Evolutionary conservation across 2,888 invertebrate genomes (phyloP).

Genomic region (Drosophila anomelani): DNA sequence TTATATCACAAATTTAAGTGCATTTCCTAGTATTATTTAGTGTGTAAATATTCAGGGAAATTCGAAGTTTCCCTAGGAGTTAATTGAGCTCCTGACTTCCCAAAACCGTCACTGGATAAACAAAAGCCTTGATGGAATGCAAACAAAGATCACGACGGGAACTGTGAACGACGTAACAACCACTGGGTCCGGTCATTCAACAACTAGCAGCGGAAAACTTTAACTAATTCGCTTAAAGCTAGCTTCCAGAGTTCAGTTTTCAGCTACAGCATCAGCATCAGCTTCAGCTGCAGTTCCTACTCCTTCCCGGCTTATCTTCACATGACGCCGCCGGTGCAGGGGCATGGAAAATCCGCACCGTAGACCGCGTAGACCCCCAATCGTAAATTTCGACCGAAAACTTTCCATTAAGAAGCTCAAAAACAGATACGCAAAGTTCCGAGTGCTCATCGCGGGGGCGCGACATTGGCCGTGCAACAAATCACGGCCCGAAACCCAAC

Average conservation of each 20-base stretch:
- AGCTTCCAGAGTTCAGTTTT: conserved; percentile 1
- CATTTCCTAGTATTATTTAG: background rate
- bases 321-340: conserved; percentile 65
- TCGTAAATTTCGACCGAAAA: conserved; percentile 71
- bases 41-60: conserved; percentile 27
- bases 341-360: background rate
- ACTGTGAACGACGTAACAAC: conserved; percentile 57
- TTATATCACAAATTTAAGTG: background rate
- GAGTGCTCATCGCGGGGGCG: conserved; percentile 62
- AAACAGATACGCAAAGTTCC: conserved; percentile 77
- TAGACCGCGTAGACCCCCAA: conserved; percentile 40
- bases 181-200: conserved; percentile 13
- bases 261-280: conserved; percentile 5
- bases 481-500: conserved; percentile 58
- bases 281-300: conserved; percentile 17
- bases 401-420: conserved; percentile 80
- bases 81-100: conserved; percentile 50
- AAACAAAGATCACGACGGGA: conserved; percentile 45
- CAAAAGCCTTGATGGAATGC: conserved; percentile 39
- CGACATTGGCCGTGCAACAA: conserved; percentile 70
- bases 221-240: conserved; percentile 67
- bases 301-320: conserved; percentile 68
- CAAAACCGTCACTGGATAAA: conserved; percentile 14
- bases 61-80: conserved; percentile 31
- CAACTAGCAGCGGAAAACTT: conserved; percentile 25